These are phyloP conservation scores for Poeciliopsis turneri DNA, from an alignment of 2,797 vertebrate species.

Conservation along the genomic window DNA sequence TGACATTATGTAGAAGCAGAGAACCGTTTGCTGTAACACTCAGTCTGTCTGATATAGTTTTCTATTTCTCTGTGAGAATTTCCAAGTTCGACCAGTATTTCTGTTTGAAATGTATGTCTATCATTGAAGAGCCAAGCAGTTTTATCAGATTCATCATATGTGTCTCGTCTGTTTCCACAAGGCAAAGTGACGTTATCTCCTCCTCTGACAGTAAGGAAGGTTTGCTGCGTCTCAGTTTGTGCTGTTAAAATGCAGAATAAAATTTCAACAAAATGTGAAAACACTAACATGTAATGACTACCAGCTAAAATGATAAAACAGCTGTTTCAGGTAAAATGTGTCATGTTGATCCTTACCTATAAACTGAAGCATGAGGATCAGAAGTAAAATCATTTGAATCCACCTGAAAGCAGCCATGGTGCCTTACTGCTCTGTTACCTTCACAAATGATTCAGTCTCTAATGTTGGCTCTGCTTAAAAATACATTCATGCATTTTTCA, in stretches of 20 bases:
- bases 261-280: background rate
- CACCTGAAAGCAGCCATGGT: background rate
- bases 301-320: background rate
- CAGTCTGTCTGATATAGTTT: constrained; percentile 14
- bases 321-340: background rate
- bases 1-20: constrained; percentile 37
- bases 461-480: background rate
- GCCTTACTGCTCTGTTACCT: background rate
- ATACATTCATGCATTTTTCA: background rate
- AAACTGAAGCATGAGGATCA: background rate
- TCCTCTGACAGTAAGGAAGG: background rate
- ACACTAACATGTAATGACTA: background rate
- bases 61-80: background rate
- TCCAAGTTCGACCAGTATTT: background rate
- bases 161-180: background rate
- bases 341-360: background rate
- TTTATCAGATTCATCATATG: background rate
- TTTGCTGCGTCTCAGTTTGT: background rate
- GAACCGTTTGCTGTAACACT: constrained; percentile 27
- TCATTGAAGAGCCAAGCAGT: background rate
- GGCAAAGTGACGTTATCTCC: constrained; percentile 15
- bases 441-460: background rate
- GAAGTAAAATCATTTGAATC: background rate
- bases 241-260: background rate
- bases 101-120: background rate